Evolutionary conservation across 2,888 invertebrate species (phyloP).

Genomic region (Carcina quercana): DNA sequence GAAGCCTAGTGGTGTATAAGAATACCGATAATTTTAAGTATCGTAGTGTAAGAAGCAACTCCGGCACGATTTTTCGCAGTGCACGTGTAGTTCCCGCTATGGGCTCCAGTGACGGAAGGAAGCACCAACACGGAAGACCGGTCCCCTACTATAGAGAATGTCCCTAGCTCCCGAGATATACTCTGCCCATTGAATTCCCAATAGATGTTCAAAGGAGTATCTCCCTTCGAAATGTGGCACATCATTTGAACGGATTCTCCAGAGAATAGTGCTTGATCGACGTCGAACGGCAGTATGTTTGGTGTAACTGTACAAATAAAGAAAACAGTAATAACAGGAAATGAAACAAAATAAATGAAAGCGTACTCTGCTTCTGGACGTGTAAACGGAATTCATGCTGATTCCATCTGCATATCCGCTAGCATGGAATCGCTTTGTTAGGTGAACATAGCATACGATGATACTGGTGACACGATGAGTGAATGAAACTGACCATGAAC

Average conservation of each 20-base stretch:
- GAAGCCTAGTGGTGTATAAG: constrained; percentile 11
- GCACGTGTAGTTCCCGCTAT: constrained; percentile 76
- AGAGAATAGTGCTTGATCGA: constrained; percentile 76
- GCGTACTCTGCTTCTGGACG: constrained; percentile 39
- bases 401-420: constrained; percentile 41
- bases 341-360: constrained; percentile 30
- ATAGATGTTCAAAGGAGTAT: constrained; percentile 76
- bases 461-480: constrained; percentile 24
- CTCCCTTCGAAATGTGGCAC: constrained; percentile 79
- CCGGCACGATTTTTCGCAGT: constrained; percentile 72
- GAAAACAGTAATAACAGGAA: constrained; percentile 23
- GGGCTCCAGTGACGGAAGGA: constrained; percentile 61
- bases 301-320: constrained; percentile 53
- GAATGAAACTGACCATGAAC: constrained; percentile 70
- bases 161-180: constrained; percentile 60
- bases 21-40: constrained; percentile 70
- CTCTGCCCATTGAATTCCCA: constrained; percentile 77
- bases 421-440: constrained; percentile 36
- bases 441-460: constrained; percentile 24
- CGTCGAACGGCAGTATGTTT: constrained; percentile 77
- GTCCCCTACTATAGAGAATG: constrained; percentile 56
- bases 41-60: constrained; percentile 59
- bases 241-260: constrained; percentile 77
- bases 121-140: constrained; percentile 66
- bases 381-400: constrained; percentile 54